Percentiles rank a stretch among this genome's conserved stretches.
Conservation (phyloP, 1,140 invertebrate species). For the Hetaerina americana region DNA sequence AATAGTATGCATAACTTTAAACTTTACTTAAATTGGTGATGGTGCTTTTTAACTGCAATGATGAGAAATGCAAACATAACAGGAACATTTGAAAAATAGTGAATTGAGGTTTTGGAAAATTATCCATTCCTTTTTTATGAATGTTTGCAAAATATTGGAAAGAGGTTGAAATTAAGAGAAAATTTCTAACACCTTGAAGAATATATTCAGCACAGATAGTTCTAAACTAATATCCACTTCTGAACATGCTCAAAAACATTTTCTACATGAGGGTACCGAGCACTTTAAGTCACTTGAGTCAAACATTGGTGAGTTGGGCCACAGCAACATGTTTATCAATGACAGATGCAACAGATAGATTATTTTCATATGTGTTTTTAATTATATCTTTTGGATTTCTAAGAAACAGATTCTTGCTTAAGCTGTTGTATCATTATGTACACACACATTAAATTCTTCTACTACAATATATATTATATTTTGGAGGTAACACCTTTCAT, state of each 20-base stretch:
- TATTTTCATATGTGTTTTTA: not conserved
- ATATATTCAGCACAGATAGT: not conserved
- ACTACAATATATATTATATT: slow-evolving; percentile 1
- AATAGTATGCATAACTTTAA: not conserved
- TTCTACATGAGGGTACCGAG: not conserved
- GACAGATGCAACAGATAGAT: not conserved
- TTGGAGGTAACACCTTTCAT: not conserved
- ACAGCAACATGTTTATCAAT: not conserved
- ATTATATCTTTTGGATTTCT: not conserved
- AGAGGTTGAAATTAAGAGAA: not conserved
- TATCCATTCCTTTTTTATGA: no score
- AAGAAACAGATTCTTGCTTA: not conserved
- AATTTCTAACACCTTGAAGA: not conserved
- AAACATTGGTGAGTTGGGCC: not conserved
- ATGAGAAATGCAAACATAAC: not conserved
- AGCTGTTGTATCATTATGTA: not conserved
- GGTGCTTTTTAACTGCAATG: not conserved
- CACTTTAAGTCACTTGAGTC: not conserved
- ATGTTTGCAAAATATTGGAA: not conserved
- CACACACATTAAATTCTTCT: not conserved
- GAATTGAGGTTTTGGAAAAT: no score
- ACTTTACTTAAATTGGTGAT: not conserved
- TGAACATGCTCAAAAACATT: not conserved
- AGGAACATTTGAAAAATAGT: no score
- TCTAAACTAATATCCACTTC: not conserved